Base-by-base conservation (phyloP, 2,797 vertebrate species). In the Eurystomus glaucurus region DNA sequence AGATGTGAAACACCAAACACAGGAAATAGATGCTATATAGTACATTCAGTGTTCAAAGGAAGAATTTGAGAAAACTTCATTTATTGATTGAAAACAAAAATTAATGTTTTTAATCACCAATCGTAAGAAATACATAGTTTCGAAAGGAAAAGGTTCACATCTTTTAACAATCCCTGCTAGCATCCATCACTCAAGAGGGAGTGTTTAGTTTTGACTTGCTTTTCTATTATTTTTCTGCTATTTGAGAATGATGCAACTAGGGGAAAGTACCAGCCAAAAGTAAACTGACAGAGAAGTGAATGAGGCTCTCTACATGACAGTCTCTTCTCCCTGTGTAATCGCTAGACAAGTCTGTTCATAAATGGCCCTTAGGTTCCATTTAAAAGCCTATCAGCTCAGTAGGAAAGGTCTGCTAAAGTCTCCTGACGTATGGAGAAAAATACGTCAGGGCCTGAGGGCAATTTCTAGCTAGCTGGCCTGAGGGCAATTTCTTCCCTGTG, bases 331-430 rank as follows among this genome's bases (percentile, higher is more conserved):
- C 61, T 37, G 35, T 66, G 51, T 25, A 85, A 61, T 66, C 0
- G 0, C 45, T 71, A 69, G 54, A 72, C 18, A 72, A 81, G 23
- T 28, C 79, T 76, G n/a, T 54, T 93, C 39, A 58, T 79, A 92
- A 92, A 70, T 64, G 66, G 50, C 35, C 68, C 18, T 29, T 71
- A 57, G n/a, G 58, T 93, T 79, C 74, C 66, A 70, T 92, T 93
- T 92, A 91, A 90, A 92, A 90, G 10, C 77, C 77, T 18, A 64
- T 89, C 80, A 85, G 52, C 77, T 91, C 88, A 50, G 88, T 72
- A 64, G 88, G 90, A 92, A 94, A 76, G 41, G 20, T 68, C 76
- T 84, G 78, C 57, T 55, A 91, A 95, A 94, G 19, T 23, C 88
- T 74, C 84, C 80, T 89, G 69, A 65, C 62, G 90, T 93, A 43